phyloP scores from a whole-genome alignment of 2,113 vertebrate genomes.

The Bufo bufo region DNA sequence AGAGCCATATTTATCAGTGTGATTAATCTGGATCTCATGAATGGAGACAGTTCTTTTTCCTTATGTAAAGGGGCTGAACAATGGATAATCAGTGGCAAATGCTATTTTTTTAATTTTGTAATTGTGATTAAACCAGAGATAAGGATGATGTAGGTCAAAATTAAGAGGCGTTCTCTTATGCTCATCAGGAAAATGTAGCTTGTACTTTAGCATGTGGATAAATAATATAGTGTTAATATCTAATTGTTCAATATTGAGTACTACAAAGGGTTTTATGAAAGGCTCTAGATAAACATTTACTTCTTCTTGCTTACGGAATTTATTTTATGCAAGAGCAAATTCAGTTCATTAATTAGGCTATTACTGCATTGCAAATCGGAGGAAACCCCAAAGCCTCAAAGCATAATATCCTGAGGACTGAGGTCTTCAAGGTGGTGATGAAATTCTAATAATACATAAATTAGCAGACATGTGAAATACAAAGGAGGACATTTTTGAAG shows the following conservation, averaged over 20 bases:
- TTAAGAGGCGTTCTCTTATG: neutral
- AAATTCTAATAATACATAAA: neutral
- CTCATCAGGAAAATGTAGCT: neutral
- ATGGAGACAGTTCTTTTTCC: constrained; percentile 37
- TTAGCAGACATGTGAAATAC: neutral
- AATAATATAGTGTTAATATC: constrained; percentile 5
- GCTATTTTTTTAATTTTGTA: neutral
- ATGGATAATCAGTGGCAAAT: constrained; percentile 16
- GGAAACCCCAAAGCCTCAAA: neutral
- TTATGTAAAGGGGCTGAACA: neutral
- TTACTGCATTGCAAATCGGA: neutral
- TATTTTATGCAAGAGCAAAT: neutral
- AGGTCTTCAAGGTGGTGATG: neutral
- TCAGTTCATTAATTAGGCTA: no score
- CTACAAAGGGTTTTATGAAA: constrained; percentile 13
- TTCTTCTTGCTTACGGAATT: neutral
- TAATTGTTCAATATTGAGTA: constrained; percentile 9
- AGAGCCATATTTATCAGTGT: constrained; percentile 20
- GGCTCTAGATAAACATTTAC: neutral
- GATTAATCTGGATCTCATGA: constrained; percentile 36
- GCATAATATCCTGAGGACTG: neutral
- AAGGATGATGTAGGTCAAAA: neutral
- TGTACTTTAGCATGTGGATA: constrained; percentile 5
- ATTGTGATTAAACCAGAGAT: neutral
- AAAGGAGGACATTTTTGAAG: no score